Base-by-base conservation (phyloP, 2,888 invertebrate species). In the Drosophila recens region DNA sequence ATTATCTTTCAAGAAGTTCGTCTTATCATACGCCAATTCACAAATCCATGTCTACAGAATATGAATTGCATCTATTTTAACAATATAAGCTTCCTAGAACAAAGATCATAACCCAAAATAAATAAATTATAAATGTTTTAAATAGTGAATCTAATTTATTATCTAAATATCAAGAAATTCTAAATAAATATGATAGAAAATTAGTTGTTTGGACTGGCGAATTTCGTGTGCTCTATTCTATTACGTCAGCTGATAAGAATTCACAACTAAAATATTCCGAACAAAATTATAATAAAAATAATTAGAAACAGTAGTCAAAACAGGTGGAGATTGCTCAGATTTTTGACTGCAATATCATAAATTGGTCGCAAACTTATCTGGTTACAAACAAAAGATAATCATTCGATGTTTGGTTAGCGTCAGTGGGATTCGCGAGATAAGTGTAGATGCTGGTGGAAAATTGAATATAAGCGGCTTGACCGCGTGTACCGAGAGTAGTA, bases 391-490 rank as follows among this genome's bases (percentile, higher is more conserved):
- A 58, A 30, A 62, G 77, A 77, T 77, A 71, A 78, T 74, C 78
- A 54, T 78, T 58, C 61, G 56, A 43, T 89, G 79, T 79, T 81
- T 84, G 68, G 61, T 45, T 33, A 75, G 58, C 68, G 79, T 87
- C 86, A 84, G 38, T 9, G 42, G 63, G 75, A 83, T 78, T 81
- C 59, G 53, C 71, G 59, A 57, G 69, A 76, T 65, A 74, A 76
- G 59, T 63, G 69, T 59, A 69, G 63, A 69, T 75, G 67, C 30
- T 51, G 43, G 11, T 46, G 13, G 10, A 33, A 38, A 64, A 51
- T 90, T 85, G 89, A 82, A 92, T 92, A 92, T 89, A 92, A 91
- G 80, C 82, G 46, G 27, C 48, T 36, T 3, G 10, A 9, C 15
- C n/a, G 51, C 38, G 56, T 52, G 43, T 58, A 56, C 75, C 43